Percentiles rank a stretch among this genome's conserved stretches.
These are phyloP conservation scores for Lymantria monacha DNA, from an alignment of 2,888 invertebrate species.

Conservation along the genomic window DNA sequence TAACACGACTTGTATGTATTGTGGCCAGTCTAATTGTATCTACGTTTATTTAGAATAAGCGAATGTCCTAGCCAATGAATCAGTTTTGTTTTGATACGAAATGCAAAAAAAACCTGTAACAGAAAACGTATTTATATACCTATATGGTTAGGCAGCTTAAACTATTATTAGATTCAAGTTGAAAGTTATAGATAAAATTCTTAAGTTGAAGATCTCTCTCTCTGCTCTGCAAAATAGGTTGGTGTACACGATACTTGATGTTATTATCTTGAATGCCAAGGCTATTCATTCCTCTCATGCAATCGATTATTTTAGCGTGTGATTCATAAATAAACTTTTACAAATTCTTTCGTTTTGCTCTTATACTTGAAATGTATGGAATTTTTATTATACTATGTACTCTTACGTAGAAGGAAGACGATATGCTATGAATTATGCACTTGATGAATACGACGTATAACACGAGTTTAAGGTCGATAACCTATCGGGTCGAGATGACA, in stretches of 20 bases:
- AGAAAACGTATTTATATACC: no score
- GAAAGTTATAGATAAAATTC: background rate
- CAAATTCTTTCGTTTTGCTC: constrained; percentile 39
- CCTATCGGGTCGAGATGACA: constrained; percentile 29
- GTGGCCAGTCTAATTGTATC: no score
- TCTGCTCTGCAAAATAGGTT: constrained; percentile 39
- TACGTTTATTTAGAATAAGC: no score
- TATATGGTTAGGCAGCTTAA: no score
- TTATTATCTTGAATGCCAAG: constrained; percentile 43
- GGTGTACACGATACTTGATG: constrained; percentile 25
- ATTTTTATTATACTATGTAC: constrained; percentile 57
- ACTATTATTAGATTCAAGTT: no score
- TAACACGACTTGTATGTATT: no score
- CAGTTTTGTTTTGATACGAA: no score
- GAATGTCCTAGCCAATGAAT: no score
- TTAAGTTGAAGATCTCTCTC: constrained; percentile 32
- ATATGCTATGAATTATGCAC: constrained; percentile 68
- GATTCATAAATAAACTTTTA: constrained; percentile 44
- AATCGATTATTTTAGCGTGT: constrained; percentile 37
- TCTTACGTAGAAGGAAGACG: constrained; percentile 26
- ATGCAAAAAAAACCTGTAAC: no score
- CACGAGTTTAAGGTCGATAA: constrained; percentile 39
- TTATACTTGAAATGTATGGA: constrained; percentile 54
- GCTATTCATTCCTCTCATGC: constrained; percentile 25
- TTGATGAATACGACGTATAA: constrained; percentile 48